Base-by-base conservation (phyloP, 1,140 invertebrate genomes). In the Pomacea maculata region DNA sequence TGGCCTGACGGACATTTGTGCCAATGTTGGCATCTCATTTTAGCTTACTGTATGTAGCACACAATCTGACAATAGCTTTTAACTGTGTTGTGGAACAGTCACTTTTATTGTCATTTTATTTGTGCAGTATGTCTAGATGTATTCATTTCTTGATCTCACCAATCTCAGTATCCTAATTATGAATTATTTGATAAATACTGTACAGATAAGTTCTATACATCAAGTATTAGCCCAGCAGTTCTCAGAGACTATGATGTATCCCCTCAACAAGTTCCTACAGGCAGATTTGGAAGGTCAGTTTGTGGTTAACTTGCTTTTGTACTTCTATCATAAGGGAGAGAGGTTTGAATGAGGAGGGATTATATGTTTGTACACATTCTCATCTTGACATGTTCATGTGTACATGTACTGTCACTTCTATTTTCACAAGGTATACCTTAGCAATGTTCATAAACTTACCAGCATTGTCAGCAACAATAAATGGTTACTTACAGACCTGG, bases 221-320 rank as follows among this genome's bases (percentile, higher is more conserved):
- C 92, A 92, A 83, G 90, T 92, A 15, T 85, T 92, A 65, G 89
- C 91, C 29, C 90, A 92, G 64, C 92, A 93, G 84, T 87, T 92
- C 70, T 91, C 89, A 54, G 92, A 92, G 85, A 90, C 91, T 55
- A 92, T 92, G 89, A 90, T 93, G 86, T 92, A 89, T 85, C 92
- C 92, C 52, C 82, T 92, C 65, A 91, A 87, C 74, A 91, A 89
- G 78, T 92, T 92, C 80, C 83, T 92, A 68, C 90, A 92, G 79
- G 91, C 90, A 55, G 92, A 92, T 82, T 81, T 92, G 54, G 88
- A 91, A 87, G 92, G 92, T 92, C 84, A 71, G 25, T 34, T 10
- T 45, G 19, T 73, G 6, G 45, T 63, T 45, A 6, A 10, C 61
- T 34, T 19, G 63, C n/a, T 72, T 79, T 57, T 54, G 64, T 79